A percentile compares a stretch with the other conserved stretches of the same genome.
These are phyloP conservation scores for Ornithorhynchus anatinus DNA, from an alignment of 2,113 vertebrate genomes.

Conservation along the genomic window DNA sequence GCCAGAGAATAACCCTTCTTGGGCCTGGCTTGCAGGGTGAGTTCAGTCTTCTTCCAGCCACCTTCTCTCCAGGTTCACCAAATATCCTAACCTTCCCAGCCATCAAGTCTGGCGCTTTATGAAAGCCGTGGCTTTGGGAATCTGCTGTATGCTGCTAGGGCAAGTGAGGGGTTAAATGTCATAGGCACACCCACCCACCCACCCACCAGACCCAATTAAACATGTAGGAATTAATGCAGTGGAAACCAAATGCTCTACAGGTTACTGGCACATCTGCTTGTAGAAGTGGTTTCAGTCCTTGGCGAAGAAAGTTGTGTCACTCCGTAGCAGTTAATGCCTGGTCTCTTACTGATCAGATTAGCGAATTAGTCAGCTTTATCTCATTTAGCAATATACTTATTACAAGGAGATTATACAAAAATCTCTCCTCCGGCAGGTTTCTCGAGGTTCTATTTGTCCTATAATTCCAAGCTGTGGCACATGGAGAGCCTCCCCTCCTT, in stretches of 20 bases:
- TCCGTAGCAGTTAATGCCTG: neutral
- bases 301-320: neutral
- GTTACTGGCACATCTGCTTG: neutral
- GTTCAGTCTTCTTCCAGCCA: no score
- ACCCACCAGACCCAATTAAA: neutral
- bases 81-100: neutral
- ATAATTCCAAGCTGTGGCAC: neutral
- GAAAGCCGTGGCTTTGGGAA: neutral
- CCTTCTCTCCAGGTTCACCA: neutral
- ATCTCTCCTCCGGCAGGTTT: neutral
- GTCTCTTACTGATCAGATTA: neutral
- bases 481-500: neutral
- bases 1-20: neutral
- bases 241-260: no score
- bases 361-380: neutral
- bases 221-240: neutral
- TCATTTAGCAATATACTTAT: neutral
- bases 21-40: no score
- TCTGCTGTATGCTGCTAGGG: neutral
- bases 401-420: conserved; percentile 7
- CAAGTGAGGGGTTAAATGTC: neutral
- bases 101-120: neutral
- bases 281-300: neutral
- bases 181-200: neutral
- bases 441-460: neutral